These are phyloP conservation scores for Drosophila birchii DNA, from an alignment of 2,888 invertebrate genomes.

Conservation along the genomic window DNA sequence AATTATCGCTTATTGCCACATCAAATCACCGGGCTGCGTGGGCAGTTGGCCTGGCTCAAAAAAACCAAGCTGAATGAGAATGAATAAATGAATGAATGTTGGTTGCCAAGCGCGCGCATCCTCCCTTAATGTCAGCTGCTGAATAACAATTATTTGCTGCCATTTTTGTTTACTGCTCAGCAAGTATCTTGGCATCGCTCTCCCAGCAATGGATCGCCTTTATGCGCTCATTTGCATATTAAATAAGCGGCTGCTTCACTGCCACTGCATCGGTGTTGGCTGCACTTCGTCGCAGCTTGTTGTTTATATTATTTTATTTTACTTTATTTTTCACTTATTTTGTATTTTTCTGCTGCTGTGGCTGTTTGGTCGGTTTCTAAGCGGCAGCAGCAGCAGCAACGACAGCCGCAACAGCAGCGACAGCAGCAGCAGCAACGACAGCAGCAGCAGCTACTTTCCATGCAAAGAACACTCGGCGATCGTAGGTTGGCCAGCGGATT, in stretches of 20 bases:
- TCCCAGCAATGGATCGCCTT: constrained; percentile 77
- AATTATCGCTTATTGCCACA: constrained; percentile 64
- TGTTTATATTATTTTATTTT: constrained; percentile 12
- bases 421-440: constrained; percentile 9
- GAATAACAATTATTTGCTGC: constrained; percentile 67
- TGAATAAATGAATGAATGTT: constrained; percentile 56
- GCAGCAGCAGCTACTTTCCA: constrained; percentile 53
- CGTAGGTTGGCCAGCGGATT: constrained; percentile 67
- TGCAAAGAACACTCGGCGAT: constrained; percentile 58
- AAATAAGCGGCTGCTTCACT: constrained; percentile 65
- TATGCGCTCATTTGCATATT: constrained; percentile 79
- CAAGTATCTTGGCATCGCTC: constrained; percentile 60
- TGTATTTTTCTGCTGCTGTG: constrained; percentile 14
- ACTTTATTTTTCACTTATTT: constrained; percentile 20
- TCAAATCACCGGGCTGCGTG: constrained; percentile 45
- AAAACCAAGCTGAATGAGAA: constrained; percentile 38
- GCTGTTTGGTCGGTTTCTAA: constrained; percentile 63
- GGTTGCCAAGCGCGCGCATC: constrained; percentile 66
- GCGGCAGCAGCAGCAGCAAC: constrained; percentile 35
- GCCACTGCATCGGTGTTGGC: constrained; percentile 60
- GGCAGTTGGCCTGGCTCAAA: constrained; percentile 37
- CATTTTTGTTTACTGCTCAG: constrained; percentile 70
- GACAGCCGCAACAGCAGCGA: constrained; percentile 47
- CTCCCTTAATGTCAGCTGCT: constrained; percentile 57
- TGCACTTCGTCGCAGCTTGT: constrained; percentile 21